phyloP scores from a whole-genome alignment of 2,113 vertebrate species.

The Hemiprocne comata region DNA sequence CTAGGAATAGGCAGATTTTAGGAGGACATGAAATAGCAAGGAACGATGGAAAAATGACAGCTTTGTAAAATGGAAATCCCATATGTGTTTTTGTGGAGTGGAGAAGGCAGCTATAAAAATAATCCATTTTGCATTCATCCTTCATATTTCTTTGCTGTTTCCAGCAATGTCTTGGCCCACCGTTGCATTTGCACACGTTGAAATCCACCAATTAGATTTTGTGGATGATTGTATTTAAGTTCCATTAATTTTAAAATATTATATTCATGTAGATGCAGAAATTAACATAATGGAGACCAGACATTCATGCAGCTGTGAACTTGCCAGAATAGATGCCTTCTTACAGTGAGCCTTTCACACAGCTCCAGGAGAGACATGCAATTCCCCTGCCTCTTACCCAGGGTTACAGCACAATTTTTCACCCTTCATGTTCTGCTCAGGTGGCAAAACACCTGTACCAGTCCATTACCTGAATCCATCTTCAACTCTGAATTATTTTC shows the following conservation, averaged over 20 bases:
- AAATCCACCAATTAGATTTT: neutral
- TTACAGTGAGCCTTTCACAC: accelerated
- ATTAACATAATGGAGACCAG: neutral
- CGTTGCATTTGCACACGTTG: neutral
- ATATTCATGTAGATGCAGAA: neutral
- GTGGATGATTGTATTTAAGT: neutral
- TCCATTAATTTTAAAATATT: neutral
- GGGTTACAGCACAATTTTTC: neutral
- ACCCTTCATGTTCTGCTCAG: neutral
- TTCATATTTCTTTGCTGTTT: neutral
- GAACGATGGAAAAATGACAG: neutral
- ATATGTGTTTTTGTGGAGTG: neutral
- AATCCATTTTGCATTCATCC: neutral
- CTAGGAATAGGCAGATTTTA: neutral
- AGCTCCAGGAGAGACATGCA: neutral
- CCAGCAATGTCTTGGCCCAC: neutral
- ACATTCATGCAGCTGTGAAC: neutral
- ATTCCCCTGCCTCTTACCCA: neutral
- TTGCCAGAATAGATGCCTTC: neutral
- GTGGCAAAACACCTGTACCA: neutral
- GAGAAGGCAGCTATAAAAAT: neutral
- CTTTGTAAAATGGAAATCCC: neutral
- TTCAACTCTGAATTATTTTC: neutral
- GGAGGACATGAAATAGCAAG: neutral
- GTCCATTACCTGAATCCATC: neutral